Evolutionary conservation across 2,888 invertebrate species (phyloP), one percentile per base, ranked within the genome.

Genomic region (Drosophila picticornis): DNA sequence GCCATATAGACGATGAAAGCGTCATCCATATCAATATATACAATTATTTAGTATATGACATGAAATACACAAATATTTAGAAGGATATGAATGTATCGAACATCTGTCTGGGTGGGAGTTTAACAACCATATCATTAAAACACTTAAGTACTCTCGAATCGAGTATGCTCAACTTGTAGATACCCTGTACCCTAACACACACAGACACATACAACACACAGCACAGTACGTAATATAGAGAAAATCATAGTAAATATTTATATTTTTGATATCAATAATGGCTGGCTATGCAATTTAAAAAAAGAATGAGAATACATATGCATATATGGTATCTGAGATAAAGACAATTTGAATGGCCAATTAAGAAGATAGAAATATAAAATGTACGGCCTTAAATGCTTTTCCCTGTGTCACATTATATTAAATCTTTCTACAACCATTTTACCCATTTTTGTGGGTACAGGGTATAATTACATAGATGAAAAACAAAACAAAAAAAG

Each of bases 1-100:
- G 22, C 32, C 57, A 56, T 62, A 63, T 72, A 67, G 67, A 78
- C 80, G 50, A 68, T 34, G 22, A 72, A 75, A 77, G 75, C 75
- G 29, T 34, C 55, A 58, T 57, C 36, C 72, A 64, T 67, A 67
- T 72, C 40, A 53, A 65, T 43, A 57, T 62, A 62, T 68, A 81
- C 59, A 75, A 32, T 59, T 59, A 75, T 50, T 16, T 25, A 25
- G n/a, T 66, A 51, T 25, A 69, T 52, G 50, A 58, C 31, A 69
- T 70, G 22, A 46, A 57, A 64, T 48, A 58, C 19, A 40, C 29
- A 62, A 32, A 50, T 46, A 46, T 29, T 40, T 50, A 38, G 32
- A 31, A 58, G n/a, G 55, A 59, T 36, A 57, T 51, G 50, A 66
- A 34, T 32, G 19, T 40, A 48, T 67, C 31, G 4, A 34, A 43